Conservation (phyloP, 2,888 invertebrate genomes). For the Blera fallax region DNA sequence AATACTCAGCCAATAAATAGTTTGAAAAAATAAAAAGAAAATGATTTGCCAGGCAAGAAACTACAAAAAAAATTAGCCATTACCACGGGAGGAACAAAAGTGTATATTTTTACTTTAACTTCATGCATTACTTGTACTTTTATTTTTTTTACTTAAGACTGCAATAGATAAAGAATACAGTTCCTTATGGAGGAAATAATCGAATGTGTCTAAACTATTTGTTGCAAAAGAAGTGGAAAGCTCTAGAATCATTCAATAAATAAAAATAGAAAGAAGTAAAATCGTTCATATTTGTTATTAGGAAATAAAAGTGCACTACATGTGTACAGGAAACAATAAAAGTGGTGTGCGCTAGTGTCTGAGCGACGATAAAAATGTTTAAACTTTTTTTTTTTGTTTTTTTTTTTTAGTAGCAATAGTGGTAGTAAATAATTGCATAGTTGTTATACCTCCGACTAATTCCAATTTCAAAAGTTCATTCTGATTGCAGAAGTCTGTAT, state of each 20-base stretch:
- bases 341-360: slow-evolving; percentile 44
- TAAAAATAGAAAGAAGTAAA: slow-evolving; percentile 2
- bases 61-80: slow-evolving; percentile 49
- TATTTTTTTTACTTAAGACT: background rate
- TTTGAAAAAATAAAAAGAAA: background rate
- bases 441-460: slow-evolving; percentile 79
- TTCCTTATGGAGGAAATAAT: background rate
- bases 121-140: slow-evolving; percentile 56
- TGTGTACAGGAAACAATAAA: slow-evolving; percentile 44
- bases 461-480: slow-evolving; percentile 80
- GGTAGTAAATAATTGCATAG: slow-evolving; percentile 68
- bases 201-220: slow-evolving; percentile 5
- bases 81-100: slow-evolving; percentile 44
- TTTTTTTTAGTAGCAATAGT: slow-evolving; percentile 65
- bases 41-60: slow-evolving; percentile 42
- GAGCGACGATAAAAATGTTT: background rate
- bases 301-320: slow-evolving; percentile 56
- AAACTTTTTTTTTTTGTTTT: slow-evolving; percentile 27
- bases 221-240: slow-evolving; percentile 42
- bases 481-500: slow-evolving; percentile 82
- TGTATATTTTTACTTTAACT: background rate
- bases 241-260: slow-evolving; percentile 38
- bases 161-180: background rate
- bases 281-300: slow-evolving; percentile 39
- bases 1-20: slow-evolving; percentile 2